Evolutionary conservation across 2,797 vertebrate genomes (phyloP).

Genomic region (Sylvia borin): DNA sequence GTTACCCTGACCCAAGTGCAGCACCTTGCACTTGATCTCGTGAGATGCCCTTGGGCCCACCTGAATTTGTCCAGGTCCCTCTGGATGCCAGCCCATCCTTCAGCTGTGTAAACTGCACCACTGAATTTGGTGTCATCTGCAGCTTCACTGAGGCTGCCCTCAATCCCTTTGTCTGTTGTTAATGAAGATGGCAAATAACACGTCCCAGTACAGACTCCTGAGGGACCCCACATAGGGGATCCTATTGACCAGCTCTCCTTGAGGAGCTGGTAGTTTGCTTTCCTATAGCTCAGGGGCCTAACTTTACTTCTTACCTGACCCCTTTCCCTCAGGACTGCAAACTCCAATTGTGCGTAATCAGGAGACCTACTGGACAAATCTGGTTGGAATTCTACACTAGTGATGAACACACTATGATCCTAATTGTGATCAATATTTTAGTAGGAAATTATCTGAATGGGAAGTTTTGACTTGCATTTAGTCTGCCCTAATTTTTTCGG

Average conservation of each 20-base stretch:
- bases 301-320: neutral
- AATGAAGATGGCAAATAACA: neutral
- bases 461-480: neutral
- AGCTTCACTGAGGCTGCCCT: neutral
- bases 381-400: neutral
- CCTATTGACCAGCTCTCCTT: rapidly evolving
- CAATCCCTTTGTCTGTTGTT: neutral
- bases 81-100: neutral
- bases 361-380: neutral
- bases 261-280: neutral
- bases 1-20: neutral
- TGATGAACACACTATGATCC: neutral
- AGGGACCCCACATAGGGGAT: neutral
- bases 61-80: neutral
- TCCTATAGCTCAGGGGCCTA: neutral
- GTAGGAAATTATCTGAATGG: neutral
- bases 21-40: neutral
- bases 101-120: neutral
- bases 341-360: neutral
- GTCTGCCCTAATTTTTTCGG: neutral
- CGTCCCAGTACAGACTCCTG: too few relatives aligned
- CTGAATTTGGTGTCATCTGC: neutral
- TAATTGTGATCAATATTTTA: neutral
- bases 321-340: neutral
- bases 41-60: too few relatives aligned